phyloP scores from a whole-genome alignment of 2,888 invertebrate genomes.

The Alviniconcha strummeri region DNA sequence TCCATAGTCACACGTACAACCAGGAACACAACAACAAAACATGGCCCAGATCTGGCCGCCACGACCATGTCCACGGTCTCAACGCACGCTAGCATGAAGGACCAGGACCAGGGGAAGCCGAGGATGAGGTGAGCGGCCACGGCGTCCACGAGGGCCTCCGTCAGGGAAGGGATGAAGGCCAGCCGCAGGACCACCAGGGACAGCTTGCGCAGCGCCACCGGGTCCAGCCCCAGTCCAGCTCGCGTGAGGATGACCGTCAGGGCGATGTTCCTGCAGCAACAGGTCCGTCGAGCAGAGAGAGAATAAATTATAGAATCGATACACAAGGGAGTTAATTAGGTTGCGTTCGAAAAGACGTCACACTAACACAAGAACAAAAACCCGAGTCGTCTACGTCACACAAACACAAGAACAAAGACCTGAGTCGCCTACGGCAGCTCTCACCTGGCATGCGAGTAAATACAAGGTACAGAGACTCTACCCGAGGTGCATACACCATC shows the following conservation, averaged over 20 bases:
- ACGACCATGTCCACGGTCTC: too few relatives aligned
- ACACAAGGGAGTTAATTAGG: not conserved
- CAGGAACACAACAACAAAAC: too few relatives aligned
- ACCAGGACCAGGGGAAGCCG: conserved; percentile 89
- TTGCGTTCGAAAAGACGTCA: not conserved
- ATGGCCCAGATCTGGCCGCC: too few relatives aligned
- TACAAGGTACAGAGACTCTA: too few relatives aligned
- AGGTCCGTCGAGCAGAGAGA: not conserved
- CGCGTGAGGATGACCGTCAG: conserved; percentile 92
- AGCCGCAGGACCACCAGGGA: conserved; percentile 82
- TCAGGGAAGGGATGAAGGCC: conserved; percentile 89
- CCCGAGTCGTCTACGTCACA: not conserved
- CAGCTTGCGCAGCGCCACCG: conserved; percentile 87
- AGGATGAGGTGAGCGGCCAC: conserved; percentile 84
- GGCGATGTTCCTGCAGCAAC: conserved; percentile 85
- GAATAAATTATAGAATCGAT: not conserved
- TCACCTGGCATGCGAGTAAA: too few relatives aligned
- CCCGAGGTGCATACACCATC: too few relatives aligned
- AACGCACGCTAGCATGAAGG: conserved; percentile 83
- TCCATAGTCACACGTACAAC: too few relatives aligned
- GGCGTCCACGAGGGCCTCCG: conserved; percentile 84
- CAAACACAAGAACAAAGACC: not conserved
- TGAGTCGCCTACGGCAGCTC: not conserved
- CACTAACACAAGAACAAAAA: not conserved
- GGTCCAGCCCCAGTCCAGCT: conserved; percentile 95